A percentile compares a stretch with the other conserved stretches of the same genome.
These are phyloP conservation scores for Huso huso DNA, from an alignment of 2,797 vertebrate genomes.

Conservation along the genomic window DNA sequence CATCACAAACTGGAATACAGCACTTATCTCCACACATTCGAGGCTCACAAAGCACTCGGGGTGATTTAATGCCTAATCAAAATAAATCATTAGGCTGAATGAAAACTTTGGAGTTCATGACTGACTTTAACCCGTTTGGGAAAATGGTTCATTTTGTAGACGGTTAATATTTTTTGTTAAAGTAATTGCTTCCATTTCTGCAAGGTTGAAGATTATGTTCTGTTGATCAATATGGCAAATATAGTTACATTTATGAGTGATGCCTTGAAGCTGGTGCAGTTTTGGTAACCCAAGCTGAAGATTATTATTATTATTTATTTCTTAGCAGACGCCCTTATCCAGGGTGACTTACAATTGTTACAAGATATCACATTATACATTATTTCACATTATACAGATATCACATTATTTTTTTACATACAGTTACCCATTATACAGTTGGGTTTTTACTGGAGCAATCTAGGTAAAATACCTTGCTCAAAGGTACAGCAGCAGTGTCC, in stretches of 20 bases:
- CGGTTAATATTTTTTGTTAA: background rate
- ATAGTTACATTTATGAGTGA: background rate
- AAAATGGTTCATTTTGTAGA: background rate
- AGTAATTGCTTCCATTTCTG: background rate
- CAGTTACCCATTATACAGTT: no score
- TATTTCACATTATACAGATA: no score
- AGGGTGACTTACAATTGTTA: no score
- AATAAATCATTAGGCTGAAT: background rate
- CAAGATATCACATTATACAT: no score
- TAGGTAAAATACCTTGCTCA: no score
- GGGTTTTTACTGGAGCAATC: no score
- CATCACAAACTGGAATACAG: conserved; percentile 10
- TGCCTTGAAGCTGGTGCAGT: background rate
- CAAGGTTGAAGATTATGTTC: background rate
- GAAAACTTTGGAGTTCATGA: background rate
- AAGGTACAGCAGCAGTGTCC: no score
- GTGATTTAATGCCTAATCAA: background rate
- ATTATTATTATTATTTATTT: no score
- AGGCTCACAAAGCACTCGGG: background rate
- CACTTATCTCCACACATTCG: conserved; percentile 7
- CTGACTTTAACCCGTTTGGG: background rate
- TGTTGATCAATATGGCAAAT: background rate
- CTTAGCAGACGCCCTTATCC: no score
- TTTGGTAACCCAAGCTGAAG: no score
- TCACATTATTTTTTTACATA: no score